Conservation (phyloP, 1,140 invertebrate genomes). For the Geopemphigus sp. region DNA sequence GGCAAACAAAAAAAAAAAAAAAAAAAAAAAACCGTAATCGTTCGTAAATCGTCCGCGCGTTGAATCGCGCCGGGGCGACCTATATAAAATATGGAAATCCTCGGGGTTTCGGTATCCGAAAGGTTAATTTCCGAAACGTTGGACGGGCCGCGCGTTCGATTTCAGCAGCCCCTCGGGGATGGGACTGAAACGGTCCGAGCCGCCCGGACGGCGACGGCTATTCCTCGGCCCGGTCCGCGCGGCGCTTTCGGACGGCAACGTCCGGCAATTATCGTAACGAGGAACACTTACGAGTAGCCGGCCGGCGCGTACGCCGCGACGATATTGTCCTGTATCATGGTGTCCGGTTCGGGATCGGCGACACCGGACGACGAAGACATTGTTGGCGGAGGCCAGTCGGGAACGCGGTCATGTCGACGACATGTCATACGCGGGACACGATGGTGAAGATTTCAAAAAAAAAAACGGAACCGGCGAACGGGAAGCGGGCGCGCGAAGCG, state of each 20-base stretch:
- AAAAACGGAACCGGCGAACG: not conserved
- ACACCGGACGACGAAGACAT: slow-evolving; percentile 45
- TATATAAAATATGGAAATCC: not conserved
- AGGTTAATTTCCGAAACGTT: too few species aligned
- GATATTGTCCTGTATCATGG: slow-evolving; percentile 38
- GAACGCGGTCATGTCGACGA: slow-evolving; percentile 36
- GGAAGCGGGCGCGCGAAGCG: too few species aligned
- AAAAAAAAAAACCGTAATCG: not conserved
- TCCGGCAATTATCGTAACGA: too few species aligned
- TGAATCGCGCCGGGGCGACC: too few species aligned
- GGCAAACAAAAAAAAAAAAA: not conserved
- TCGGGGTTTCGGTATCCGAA: too few species aligned
- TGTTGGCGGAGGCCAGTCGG: not conserved
- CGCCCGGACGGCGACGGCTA: too few species aligned
- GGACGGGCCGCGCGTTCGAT: too few species aligned
- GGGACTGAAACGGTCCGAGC: too few species aligned
- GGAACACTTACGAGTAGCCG: slow-evolving; percentile 35
- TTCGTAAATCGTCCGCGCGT: not conserved
- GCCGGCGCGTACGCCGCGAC: slow-evolving; percentile 39
- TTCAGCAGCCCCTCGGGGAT: too few species aligned
- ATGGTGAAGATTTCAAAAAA: not conserved
- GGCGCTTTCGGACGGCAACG: too few species aligned
- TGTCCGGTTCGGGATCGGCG: slow-evolving; percentile 44
- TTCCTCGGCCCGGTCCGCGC: too few species aligned
- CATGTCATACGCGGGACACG: slow-evolving; percentile 33